Evolutionary conservation across 2,797 vertebrate genomes (phyloP).

Genomic region (Sebastes matsubarae): DNA sequence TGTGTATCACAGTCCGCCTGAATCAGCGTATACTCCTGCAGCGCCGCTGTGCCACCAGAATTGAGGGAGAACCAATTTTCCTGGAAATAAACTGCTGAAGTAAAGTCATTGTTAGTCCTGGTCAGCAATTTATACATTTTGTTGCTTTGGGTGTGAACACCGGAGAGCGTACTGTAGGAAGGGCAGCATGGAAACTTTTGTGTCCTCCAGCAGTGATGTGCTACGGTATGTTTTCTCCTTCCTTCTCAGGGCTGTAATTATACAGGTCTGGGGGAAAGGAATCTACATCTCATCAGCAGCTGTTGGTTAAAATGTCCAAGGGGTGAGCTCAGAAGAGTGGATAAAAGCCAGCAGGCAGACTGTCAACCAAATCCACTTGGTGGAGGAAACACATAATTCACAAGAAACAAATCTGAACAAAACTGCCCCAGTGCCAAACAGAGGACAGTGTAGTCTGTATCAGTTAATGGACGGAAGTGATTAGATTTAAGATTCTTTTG

Average conservation of each 20-base stretch:
- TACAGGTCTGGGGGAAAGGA: conserved; percentile 34
- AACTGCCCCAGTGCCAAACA: neutral
- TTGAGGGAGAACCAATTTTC: conserved; percentile 12
- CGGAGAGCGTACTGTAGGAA: neutral
- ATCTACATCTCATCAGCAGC: conserved; percentile 51
- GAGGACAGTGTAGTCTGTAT: neutral
- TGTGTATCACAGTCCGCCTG: neutral
- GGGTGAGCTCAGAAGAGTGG: conserved; percentile 48
- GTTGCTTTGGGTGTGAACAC: conserved; percentile 8
- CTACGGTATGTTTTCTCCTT: conserved; percentile 25
- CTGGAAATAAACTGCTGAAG: conserved; percentile 12
- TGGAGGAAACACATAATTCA: conserved; percentile 8
- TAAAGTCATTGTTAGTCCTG: conserved; percentile 16
- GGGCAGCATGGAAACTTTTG: conserved; percentile 16
- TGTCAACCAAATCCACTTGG: conserved; percentile 12
- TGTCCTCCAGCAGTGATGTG: conserved; percentile 39
- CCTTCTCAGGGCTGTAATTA: conserved; percentile 53
- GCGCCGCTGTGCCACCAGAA: neutral
- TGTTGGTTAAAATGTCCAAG: conserved; percentile 59
- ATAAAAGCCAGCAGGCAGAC: conserved; percentile 42
- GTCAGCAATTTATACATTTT: conserved; percentile 45
- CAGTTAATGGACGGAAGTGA: neutral
- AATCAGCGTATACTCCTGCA: conserved; percentile 19
- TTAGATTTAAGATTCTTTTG: neutral
- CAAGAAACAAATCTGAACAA: neutral